phyloP scores from a whole-genome alignment of 1,140 invertebrate species.

The Sycophila sp. region DNA sequence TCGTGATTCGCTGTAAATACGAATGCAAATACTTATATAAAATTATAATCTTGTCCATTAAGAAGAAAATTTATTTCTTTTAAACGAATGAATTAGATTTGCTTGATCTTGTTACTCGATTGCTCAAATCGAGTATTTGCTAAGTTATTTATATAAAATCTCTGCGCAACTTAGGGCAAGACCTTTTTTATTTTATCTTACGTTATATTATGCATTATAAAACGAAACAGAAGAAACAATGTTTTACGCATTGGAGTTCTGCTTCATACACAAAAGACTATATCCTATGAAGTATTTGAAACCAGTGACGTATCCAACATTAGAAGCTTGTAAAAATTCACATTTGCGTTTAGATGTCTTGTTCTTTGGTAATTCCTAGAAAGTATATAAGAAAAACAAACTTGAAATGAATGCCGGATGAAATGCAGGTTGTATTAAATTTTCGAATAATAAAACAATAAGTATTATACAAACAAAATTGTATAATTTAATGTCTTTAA shows the following conservation, averaged over 20 bases:
- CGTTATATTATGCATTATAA: constrained; percentile 23
- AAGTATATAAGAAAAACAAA: neutral
- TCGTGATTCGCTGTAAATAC: constrained; percentile 21
- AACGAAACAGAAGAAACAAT: neutral
- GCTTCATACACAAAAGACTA: constrained; percentile 8
- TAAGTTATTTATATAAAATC: constrained; percentile 30
- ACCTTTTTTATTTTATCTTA: constrained; percentile 28
- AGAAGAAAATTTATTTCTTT: neutral
- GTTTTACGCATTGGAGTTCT: neutral
- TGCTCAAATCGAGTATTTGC: neutral
- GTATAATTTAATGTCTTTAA: neutral
- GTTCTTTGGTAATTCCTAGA: constrained; percentile 1
- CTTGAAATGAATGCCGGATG: neutral
- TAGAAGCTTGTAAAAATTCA: constrained; percentile 17
- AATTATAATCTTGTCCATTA: constrained; percentile 3
- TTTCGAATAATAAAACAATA: constrained; percentile 33
- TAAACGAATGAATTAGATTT: neutral
- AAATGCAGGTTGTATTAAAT: constrained; percentile 19
- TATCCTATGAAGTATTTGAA: constrained; percentile 24
- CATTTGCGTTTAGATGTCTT: neutral
- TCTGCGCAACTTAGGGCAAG: neutral
- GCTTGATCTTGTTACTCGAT: neutral
- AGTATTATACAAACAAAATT: constrained; percentile 6
- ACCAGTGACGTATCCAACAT: constrained; percentile 27
- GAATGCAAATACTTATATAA: constrained; percentile 23